These are phyloP conservation scores for Cygnus atratus DNA, from an alignment of 2,113 vertebrate genomes.

Conservation along the genomic window DNA sequence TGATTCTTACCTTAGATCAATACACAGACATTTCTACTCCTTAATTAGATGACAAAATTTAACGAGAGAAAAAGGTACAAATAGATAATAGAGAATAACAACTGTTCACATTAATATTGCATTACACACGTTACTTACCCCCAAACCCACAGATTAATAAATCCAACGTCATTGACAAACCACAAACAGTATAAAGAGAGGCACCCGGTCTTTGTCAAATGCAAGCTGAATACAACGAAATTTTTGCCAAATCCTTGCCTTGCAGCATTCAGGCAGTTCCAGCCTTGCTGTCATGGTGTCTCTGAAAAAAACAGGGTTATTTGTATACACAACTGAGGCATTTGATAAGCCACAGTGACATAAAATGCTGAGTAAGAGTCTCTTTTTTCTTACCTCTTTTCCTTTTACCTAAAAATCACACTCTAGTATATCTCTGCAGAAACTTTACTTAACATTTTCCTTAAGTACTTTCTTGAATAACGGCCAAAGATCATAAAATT, in stretches of 20 bases:
- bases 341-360: not conserved
- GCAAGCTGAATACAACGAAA: not conserved
- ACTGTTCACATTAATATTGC: conserved; percentile 10
- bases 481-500: conserved; percentile 38
- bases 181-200: not conserved
- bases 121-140: not conserved
- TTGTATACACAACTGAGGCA: not conserved
- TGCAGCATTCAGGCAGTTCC: not conserved
- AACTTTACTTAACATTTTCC: conserved; percentile 17
- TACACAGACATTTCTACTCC: not conserved
- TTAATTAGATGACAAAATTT: not conserved
- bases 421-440: not conserved
- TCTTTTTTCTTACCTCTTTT: not conserved
- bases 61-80: not conserved
- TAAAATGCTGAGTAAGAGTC: not conserved
- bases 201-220: not conserved
- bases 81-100: conserved; percentile 9
- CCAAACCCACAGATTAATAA: not conserved
- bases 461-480: conserved; percentile 20
- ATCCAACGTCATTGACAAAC: not conserved
- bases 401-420: not conserved
- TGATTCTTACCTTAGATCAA: not conserved
- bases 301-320: not conserved
- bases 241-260: not conserved
- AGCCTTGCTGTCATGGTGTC: accelerated